A percentile compares a stretch with the other conserved stretches of the same genome.
These are phyloP conservation scores for Nebria brevicollis DNA, from an alignment of 2,888 invertebrate species.

Conservation along the genomic window DNA sequence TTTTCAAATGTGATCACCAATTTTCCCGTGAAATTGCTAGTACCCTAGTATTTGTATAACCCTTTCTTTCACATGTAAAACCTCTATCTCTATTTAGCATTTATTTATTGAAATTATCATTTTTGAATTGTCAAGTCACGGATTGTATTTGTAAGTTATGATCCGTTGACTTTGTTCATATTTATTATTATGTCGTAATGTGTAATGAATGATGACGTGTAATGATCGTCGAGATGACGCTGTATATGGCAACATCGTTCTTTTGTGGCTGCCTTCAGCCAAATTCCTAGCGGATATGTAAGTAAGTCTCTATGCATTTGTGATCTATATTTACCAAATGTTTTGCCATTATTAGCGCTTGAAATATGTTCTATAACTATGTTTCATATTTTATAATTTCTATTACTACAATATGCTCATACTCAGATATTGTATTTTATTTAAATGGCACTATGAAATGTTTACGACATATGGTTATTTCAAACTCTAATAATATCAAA, in stretches of 20 bases:
- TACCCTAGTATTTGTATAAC: neutral
- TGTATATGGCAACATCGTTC: constrained; percentile 55
- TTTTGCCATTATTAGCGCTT: constrained; percentile 40
- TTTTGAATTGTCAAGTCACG: constrained; percentile 49
- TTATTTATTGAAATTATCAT: constrained; percentile 21
- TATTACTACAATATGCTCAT: neutral
- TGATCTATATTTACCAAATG: constrained; percentile 33
- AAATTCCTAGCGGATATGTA: constrained; percentile 42
- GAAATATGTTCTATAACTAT: constrained; percentile 6
- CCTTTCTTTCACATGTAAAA: neutral
- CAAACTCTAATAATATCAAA: constrained; percentile 40
- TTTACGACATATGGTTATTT: constrained; percentile 24
- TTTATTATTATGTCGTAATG: constrained; percentile 49
- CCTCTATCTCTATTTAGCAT: neutral
- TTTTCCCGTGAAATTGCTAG: neutral
- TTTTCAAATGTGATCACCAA: neutral
- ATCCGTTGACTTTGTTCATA: constrained; percentile 56
- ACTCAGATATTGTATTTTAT: neutral
- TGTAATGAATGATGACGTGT: constrained; percentile 55
- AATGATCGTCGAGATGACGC: constrained; percentile 53
- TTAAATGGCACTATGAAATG: constrained; percentile 1
- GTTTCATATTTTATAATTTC: neutral
- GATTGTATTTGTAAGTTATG: constrained; percentile 65
- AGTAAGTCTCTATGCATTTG: constrained; percentile 47
- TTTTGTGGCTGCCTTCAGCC: constrained; percentile 45